phyloP scores from a whole-genome alignment of 2,888 invertebrate species.

The Hyalella azteca region DNA sequence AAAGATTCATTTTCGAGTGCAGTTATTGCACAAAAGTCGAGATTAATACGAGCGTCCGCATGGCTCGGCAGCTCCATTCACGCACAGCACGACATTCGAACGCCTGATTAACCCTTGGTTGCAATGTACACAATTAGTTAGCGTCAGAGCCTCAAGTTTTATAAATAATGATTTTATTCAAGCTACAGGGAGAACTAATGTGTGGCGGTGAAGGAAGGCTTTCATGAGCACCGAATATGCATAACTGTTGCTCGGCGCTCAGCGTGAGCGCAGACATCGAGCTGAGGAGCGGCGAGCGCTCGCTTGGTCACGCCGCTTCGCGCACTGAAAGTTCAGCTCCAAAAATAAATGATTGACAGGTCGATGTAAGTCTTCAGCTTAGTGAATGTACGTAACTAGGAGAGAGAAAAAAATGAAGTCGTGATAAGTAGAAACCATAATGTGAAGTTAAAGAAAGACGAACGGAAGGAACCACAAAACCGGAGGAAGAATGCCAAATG shows the following conservation, averaged over 20 bases:
- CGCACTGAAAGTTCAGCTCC: no score
- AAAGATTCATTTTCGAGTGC: no score
- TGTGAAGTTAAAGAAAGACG: no score
- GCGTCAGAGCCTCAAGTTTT: constrained; percentile 28
- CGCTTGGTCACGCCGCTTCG: no score
- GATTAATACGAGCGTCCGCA: neutral
- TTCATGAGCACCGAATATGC: constrained; percentile 10
- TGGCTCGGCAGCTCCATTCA: neutral
- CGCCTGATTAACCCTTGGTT: constrained; percentile 17
- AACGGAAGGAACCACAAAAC: no score
- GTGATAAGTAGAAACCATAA: no score
- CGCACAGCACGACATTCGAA: constrained; percentile 14
- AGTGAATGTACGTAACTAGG: no score
- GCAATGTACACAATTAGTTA: constrained; percentile 34
- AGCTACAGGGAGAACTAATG: constrained; percentile 36
- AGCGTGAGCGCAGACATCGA: constrained; percentile 21
- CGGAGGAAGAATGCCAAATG: no score
- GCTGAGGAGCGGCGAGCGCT: neutral
- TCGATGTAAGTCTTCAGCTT: no score
- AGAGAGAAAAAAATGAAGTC: no score
- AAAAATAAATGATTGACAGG: no score
- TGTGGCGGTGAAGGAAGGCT: constrained; percentile 6
- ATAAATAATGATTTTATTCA: constrained; percentile 37
- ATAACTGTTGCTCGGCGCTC: neutral
- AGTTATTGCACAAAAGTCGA: neutral